These are phyloP conservation scores for Gasterosteus nipponicus DNA, from an alignment of 2,113 vertebrate genomes.

Conservation along the genomic window DNA sequence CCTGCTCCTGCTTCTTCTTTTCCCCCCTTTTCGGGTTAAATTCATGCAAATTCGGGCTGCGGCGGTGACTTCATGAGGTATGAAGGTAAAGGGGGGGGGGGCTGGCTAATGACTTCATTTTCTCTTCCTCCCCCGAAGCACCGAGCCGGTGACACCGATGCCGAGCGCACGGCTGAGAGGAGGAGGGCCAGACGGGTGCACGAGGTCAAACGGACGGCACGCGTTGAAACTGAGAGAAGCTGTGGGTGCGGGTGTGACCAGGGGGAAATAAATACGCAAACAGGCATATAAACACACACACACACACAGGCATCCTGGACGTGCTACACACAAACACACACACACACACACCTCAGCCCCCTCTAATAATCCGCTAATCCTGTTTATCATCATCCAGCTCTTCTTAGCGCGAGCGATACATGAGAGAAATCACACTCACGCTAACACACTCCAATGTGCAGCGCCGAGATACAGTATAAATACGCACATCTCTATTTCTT, in stretches of 20 bases:
- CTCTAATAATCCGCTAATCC: conserved; percentile 83
- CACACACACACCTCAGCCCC: conserved; percentile 68
- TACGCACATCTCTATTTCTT: conserved; percentile 72
- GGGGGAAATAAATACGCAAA: conserved; percentile 50
- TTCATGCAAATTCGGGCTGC: conserved; percentile 63
- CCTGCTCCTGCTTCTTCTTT: conserved; percentile 49
- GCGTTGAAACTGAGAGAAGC: conserved; percentile 57
- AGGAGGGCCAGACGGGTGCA: conserved; percentile 46
- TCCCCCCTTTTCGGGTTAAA: conserved; percentile 34
- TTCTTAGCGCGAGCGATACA: conserved; percentile 72
- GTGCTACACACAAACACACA: conserved; percentile 40
- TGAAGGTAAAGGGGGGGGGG: conserved; percentile 21
- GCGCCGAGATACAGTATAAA: conserved; percentile 77
- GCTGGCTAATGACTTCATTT: conserved; percentile 72
- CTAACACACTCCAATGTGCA: conserved; percentile 76
- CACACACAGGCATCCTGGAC: not conserved
- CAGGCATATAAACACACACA: conserved; percentile 2
- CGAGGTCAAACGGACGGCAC: conserved; percentile 37
- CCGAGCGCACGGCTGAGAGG: conserved; percentile 7
- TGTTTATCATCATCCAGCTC: conserved; percentile 81
- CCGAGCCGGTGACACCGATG: conserved; percentile 27
- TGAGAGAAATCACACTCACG: conserved; percentile 76
- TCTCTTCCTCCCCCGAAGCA: conserved; percentile 47
- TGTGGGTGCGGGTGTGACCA: conserved; percentile 68
- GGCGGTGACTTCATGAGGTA: conserved; percentile 27